These are phyloP conservation scores for Tauraco erythrolophus DNA, from an alignment of 2,113 vertebrate genomes.

Conservation along the genomic window DNA sequence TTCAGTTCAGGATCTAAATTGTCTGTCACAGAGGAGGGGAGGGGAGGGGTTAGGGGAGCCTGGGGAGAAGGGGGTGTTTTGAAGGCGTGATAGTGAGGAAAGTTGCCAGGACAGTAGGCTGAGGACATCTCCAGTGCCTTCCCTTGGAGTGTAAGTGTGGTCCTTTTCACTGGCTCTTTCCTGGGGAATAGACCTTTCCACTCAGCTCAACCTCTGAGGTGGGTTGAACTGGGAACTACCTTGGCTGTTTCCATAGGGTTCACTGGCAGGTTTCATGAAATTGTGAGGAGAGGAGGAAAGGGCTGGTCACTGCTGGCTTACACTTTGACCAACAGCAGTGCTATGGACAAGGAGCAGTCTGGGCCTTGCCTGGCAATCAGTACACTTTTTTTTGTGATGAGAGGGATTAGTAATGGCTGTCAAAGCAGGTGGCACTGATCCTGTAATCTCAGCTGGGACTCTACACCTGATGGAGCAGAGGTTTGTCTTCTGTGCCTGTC, in stretches of 20 bases:
- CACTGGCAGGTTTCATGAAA: neutral
- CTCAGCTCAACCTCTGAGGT: rapidly evolving
- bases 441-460: neutral
- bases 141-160: neutral
- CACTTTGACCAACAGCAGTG: neutral
- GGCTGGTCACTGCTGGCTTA: neutral
- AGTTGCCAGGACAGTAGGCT: neutral
- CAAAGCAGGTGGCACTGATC: neutral
- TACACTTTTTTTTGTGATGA: neutral
- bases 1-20: neutral
- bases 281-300: neutral
- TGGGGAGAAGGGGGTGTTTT: neutral
- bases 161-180: neutral
- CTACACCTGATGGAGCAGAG: neutral
- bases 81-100: neutral
- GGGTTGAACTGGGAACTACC: neutral
- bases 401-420: neutral
- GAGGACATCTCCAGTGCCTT: neutral
- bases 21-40: neutral
- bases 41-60: rapidly evolving
- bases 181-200: neutral
- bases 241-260: neutral
- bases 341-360: neutral
- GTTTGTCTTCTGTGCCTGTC: neutral
- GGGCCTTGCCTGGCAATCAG: neutral